Evolutionary conservation across 2,113 vertebrate genomes (phyloP).

Genomic region (Excalfactoria chinensis): DNA sequence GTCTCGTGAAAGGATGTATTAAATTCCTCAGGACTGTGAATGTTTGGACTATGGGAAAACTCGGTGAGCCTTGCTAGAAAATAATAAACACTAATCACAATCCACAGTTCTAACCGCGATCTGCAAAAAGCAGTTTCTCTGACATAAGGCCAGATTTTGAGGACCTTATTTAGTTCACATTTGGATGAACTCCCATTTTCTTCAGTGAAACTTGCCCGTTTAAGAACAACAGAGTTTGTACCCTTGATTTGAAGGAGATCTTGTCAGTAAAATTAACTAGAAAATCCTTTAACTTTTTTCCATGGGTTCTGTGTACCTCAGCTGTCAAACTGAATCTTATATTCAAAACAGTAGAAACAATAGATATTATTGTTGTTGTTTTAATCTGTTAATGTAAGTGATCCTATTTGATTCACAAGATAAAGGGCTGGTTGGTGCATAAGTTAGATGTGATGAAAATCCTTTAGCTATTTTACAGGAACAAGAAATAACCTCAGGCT

Average conservation of each 20-base stretch:
- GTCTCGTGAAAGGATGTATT: not conserved
- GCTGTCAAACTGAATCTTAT: not conserved
- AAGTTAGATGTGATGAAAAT: not conserved
- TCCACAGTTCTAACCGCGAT: not conserved
- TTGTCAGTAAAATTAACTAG: not conserved
- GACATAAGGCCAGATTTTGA: not conserved
- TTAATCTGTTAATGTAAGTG: not conserved
- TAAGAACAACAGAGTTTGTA: not conserved
- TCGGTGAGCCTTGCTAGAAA: not conserved
- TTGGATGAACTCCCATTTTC: not conserved
- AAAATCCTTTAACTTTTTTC: not conserved
- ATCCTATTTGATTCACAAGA: not conserved
- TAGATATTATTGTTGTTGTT: not conserved
- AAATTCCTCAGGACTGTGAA: not conserved
- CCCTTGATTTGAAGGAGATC: not conserved
- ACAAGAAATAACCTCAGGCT: not conserved
- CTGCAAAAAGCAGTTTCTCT: not conserved
- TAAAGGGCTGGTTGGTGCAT: not conserved
- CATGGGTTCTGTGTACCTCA: not conserved
- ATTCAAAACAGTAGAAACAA: not conserved
- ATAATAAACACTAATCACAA: not conserved
- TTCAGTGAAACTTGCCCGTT: not conserved
- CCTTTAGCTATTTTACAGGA: not conserved
- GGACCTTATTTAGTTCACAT: not conserved
- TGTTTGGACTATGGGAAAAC: not conserved